Base-by-base conservation (phyloP, 2,113 vertebrate species). In the Caracal caracal region DNA sequence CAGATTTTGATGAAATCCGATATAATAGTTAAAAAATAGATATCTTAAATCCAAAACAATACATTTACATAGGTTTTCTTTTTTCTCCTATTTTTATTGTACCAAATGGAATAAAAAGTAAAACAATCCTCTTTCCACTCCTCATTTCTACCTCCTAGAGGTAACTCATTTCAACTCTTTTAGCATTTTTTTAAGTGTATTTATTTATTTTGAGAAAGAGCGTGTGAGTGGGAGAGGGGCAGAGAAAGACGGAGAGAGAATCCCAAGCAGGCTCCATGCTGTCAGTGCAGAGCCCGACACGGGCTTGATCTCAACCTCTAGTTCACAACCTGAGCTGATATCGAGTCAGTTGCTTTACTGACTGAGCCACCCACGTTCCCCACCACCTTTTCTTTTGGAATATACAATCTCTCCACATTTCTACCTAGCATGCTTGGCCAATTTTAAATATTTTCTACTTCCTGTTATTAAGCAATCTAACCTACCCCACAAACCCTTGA, bases 1-100 rank as follows among this genome's bases (percentile, higher is more conserved):
- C 1, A 90, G 35, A 76, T 87, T 73, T 92, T 92, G 35, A 68
- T 88, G 92, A 81, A 87, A 94, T 61, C 56, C 49, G 47, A 43
- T 56, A 83, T 9, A 33, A 6, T 51, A 10, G 22, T 49, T 63
- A 26, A 76, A 80, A 81, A 80, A 37, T 19, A 66, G 59, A 35
- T 70, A 47, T 22, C 63, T 94, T 61, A 75, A 53, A 95, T 63
- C 37, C 9, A 28, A 79, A 94, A 59, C 53, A 65, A 78, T 35
- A n/a, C 1, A 47, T 66, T 94, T 76, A 53, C 1, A 37, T 33
- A 30, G 9, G 11, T 63, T 56, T 63, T 47, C 12, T 47, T 56
- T 76, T 75, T 26, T 83, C 11, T n/a, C 37, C 51, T 40, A 51
- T 73, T 95, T 93, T 61, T 53, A n/a, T n/a, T 51, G 22, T 51